These are phyloP conservation scores for Felis chaus DNA, from an alignment of 2,113 vertebrate genomes.

Conservation along the genomic window DNA sequence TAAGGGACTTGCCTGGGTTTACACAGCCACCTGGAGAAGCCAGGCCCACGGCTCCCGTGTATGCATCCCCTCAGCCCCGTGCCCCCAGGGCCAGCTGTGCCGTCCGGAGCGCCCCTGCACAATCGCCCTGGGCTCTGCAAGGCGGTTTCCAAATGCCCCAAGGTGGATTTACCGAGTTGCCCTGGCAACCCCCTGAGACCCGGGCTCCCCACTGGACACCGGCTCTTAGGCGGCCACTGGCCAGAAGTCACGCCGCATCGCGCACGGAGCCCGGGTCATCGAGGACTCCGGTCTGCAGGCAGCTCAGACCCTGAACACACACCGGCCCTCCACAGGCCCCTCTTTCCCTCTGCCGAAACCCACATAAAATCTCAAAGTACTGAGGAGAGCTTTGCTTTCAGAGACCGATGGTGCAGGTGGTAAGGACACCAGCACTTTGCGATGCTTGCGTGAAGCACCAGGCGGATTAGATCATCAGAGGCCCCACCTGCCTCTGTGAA, in stretches of 20 bases:
- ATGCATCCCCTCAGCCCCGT: background rate
- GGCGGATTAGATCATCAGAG: background rate
- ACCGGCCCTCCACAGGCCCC: background rate
- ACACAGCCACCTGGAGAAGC: background rate
- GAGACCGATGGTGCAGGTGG: background rate
- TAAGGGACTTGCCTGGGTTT: background rate
- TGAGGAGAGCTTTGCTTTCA: background rate
- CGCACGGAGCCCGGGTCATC: rapidly evolving
- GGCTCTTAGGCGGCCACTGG: background rate
- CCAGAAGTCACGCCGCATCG: background rate
- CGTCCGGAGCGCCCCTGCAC: too few species aligned
- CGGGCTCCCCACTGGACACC: rapidly evolving
- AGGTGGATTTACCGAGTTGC: rapidly evolving
- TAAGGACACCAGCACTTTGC: rapidly evolving
- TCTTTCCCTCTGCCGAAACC: background rate
- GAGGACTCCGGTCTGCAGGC: background rate
- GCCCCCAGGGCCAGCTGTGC: background rate
- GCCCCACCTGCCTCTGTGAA: background rate
- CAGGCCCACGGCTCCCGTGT: background rate
- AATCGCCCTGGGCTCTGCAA: too few species aligned
- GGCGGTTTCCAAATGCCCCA: background rate
- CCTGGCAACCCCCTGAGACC: background rate
- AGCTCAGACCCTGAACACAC: background rate
- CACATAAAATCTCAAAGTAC: background rate
- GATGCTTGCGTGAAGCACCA: background rate